Base-by-base conservation (phyloP, 2,797 vertebrate genomes). In the Falco novaeseelandiae region DNA sequence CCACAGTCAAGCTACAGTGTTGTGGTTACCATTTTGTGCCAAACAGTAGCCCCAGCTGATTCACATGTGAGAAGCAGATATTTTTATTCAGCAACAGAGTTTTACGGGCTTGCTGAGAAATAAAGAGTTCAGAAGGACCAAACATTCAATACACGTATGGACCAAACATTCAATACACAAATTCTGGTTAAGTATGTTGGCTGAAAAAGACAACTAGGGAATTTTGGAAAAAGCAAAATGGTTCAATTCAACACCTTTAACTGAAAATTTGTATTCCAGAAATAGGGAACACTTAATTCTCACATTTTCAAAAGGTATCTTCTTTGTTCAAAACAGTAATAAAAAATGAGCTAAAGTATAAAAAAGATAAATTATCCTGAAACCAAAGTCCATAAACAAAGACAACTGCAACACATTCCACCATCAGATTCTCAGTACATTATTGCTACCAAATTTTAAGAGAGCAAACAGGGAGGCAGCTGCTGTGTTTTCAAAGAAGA, bases 31-130 rank as follows among this genome's bases (percentile, higher is more conserved):
- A 22, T 54, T 83, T 89, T 12, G 19, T 74, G 67, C 70, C 84
- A 84, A 95, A 63, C 59, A 89, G 76, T 76, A 90, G 84, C 71
- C 82, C 70, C 79, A 96, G 72, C 27, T 85, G 79, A 97, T 84
- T 91, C 83, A 80, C 49, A 59, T 72, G 70, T 54, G 67, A 74
- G 26, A 32, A 96, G 51, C 63, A 91, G 71, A 77, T 83, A 63
- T 18, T 92, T 93, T 79, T 76, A 83, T 71, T 83, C 70, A 92
- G 40, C 29, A 91, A 55, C 54, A 42, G 5, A 63, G 19, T 59
- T 90, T 71, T 82, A 86, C 8, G 14, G 44, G 52, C 78, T 91
- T 89, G n/a, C 55, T 76, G 74, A 85, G 78, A 94, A 92, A 25
- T 30, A 82, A 73, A 77, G 82, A 36, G 44, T 71, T 95, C n/a